Conservation (phyloP, 2,888 invertebrate genomes). For the Eremobia ochroleuca region DNA sequence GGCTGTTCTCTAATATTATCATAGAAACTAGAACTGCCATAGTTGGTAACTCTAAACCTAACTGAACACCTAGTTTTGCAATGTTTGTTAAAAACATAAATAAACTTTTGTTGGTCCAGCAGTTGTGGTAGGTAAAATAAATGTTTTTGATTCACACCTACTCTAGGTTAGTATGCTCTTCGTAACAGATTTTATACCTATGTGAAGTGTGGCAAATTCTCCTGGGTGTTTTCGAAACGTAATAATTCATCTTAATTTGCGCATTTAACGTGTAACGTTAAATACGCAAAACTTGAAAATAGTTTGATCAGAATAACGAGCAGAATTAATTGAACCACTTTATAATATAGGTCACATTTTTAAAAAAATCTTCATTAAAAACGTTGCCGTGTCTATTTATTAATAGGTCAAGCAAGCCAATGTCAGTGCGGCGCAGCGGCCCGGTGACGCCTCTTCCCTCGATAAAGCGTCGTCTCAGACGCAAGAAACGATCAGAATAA, state of each 20-base stretch:
- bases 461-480: too few relatives aligned
- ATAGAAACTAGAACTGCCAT: conserved; percentile 19
- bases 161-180: not conserved
- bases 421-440: too few relatives aligned
- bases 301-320: too few relatives aligned
- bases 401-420: too few relatives aligned
- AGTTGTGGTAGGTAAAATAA: not conserved
- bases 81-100: conserved; percentile 44
- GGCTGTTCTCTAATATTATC: not conserved
- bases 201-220: not conserved
- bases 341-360: too few relatives aligned
- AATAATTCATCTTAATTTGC: not conserved
- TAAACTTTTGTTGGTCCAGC: not conserved
- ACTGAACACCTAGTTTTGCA: conserved; percentile 24
- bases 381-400: too few relatives aligned
- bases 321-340: too few relatives aligned
- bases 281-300: too few relatives aligned
- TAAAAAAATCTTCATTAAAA: too few relatives aligned
- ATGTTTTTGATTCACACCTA: conserved; percentile 16
- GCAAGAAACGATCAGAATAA: too few relatives aligned
- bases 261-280: too few relatives aligned
- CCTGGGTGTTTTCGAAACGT: not conserved
- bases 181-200: not conserved
- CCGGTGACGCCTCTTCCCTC: too few relatives aligned
- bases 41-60: conserved; percentile 38